phyloP scores from a whole-genome alignment of 2,797 vertebrate species.

The Labeo calbasu region DNA sequence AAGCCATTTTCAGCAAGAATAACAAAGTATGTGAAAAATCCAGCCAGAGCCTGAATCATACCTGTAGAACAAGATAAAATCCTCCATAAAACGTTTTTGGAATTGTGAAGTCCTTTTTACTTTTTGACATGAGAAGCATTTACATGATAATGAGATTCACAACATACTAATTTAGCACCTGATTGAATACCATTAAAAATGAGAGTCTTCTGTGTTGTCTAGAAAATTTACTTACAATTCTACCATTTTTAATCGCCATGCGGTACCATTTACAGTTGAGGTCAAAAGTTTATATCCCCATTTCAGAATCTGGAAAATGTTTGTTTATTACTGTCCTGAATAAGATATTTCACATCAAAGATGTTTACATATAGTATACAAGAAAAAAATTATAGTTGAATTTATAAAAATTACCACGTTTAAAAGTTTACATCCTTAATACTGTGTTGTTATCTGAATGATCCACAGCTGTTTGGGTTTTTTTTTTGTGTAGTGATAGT shows the following conservation, averaged over 20 bases:
- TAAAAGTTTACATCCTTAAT: no score
- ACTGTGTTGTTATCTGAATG: no score
- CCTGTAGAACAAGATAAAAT: conserved; percentile 66
- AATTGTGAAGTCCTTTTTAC: neutral
- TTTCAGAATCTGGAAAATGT: no score
- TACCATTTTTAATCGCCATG: neutral
- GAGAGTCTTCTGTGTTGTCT: neutral
- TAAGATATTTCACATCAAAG: no score
- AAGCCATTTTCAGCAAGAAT: conserved; percentile 89
- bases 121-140: neutral
- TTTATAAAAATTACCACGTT: no score
- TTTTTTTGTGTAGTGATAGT: no score
- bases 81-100: neutral
- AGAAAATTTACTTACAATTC: neutral
- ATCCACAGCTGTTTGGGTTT: no score
- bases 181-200: neutral
- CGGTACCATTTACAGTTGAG: neutral
- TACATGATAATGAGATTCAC: neutral
- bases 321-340: no score
- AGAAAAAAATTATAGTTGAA: no score
- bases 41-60: conserved; percentile 89
- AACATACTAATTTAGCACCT: neutral
- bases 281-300: no score
- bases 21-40: conserved; percentile 89
- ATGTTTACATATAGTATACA: no score